These are phyloP conservation scores for Lutjanus campechanus DNA, from an alignment of 2,797 vertebrate genomes.

Conservation along the genomic window DNA sequence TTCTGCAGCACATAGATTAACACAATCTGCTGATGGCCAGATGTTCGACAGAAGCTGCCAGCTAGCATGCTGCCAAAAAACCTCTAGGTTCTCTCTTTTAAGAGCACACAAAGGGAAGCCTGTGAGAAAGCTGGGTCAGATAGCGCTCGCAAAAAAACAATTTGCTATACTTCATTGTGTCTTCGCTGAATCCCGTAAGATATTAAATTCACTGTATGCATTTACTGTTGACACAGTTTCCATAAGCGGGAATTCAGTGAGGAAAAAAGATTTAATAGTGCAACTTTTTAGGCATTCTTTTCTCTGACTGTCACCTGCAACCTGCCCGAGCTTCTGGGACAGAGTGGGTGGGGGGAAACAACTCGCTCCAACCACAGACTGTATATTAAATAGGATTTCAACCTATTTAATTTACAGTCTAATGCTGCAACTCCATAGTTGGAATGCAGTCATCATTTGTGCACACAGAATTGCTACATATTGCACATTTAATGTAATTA, in stretches of 20 bases:
- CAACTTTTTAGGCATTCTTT: not conserved
- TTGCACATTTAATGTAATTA: not conserved
- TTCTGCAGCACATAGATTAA: slow-evolving; percentile 78
- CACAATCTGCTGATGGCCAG: slow-evolving; percentile 81
- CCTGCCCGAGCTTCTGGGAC: too few relatives aligned
- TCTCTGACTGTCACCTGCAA: not conserved
- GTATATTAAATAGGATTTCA: too few relatives aligned
- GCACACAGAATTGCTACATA: too few relatives aligned
- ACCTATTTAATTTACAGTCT: too few relatives aligned
- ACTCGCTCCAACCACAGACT: too few relatives aligned
- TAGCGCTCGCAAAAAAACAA: slow-evolving; percentile 13
- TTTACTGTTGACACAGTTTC: not conserved
- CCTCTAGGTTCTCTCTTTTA: slow-evolving; percentile 58
- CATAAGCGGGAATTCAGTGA: not conserved
- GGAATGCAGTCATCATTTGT: too few relatives aligned
- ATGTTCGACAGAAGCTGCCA: slow-evolving; percentile 79
- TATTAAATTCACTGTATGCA: not conserved
- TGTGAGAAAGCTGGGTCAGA: slow-evolving; percentile 56
- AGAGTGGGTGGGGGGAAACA: too few relatives aligned
- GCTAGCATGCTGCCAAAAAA: slow-evolving; percentile 59
- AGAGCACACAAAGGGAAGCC: slow-evolving; percentile 56
- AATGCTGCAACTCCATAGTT: too few relatives aligned
- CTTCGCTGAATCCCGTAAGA: not conserved
- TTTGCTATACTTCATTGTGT: slow-evolving; percentile 4
- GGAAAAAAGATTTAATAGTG: not conserved